Conservation (phyloP, 2,797 vertebrate genomes). For the Thalassophryne amazonica region DNA sequence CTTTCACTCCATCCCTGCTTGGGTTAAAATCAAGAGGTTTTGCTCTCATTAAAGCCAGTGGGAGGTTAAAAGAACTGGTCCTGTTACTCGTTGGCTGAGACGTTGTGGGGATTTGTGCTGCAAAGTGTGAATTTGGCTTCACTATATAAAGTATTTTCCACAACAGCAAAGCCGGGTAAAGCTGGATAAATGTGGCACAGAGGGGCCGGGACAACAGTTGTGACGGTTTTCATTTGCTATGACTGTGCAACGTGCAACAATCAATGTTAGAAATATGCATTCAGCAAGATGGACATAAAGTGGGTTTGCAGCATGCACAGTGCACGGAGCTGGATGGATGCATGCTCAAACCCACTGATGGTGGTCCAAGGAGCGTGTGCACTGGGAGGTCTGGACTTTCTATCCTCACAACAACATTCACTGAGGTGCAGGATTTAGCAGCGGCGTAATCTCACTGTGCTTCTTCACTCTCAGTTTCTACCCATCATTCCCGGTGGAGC, state of each 20-base stretch:
- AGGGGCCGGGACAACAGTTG: background rate
- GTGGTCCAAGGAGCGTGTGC: background rate
- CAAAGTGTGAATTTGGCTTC: background rate
- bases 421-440: constrained; percentile 46
- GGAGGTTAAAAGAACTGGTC: constrained; percentile 1
- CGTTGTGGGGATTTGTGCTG: background rate
- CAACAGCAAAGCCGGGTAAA: background rate
- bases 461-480: background rate
- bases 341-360: background rate
- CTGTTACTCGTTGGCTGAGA: background rate
- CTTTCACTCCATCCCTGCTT: background rate
- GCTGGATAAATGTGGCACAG: background rate
- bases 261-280: too few species aligned
- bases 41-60: background rate
- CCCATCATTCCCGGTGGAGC: constrained; percentile 7
- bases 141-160: background rate
- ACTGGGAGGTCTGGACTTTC: constrained; percentile 3
- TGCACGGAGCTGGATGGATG: background rate
- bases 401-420: constrained; percentile 26
- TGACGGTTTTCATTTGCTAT: background rate
- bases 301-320: background rate
- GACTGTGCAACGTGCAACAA: background rate
- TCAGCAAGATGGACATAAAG: too few species aligned
- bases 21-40: background rate
- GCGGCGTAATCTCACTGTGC: constrained; percentile 22